phyloP scores from a whole-genome alignment of 2,888 invertebrate genomes.

The Dorcus hopei region DNA sequence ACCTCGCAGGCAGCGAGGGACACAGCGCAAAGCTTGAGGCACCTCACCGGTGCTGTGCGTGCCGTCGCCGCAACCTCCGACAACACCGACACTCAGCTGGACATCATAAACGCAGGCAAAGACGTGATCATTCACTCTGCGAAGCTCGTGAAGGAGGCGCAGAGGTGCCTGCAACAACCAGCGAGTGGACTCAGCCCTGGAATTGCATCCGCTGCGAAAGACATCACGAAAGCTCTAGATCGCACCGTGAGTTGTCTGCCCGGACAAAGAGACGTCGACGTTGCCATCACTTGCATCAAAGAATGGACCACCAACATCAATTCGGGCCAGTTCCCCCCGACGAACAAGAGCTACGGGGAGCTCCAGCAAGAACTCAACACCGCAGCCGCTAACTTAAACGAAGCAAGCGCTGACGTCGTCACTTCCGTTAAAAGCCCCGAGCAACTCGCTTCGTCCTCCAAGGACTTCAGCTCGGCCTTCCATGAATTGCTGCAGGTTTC shows the following conservation, averaged over 20 bases:
- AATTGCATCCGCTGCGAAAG: slow-evolving; percentile 70
- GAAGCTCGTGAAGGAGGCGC: slow-evolving; percentile 77
- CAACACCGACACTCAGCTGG: slow-evolving; percentile 55
- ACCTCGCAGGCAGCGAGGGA: slow-evolving; percentile 79
- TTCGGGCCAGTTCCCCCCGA: slow-evolving; percentile 71
- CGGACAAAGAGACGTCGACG: slow-evolving; percentile 91
- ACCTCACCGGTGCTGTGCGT: slow-evolving; percentile 69
- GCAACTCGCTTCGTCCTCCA: slow-evolving; percentile 70
- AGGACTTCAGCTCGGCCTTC: slow-evolving; percentile 75
- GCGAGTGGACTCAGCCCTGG: slow-evolving; percentile 62
- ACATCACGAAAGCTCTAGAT: slow-evolving; percentile 60
- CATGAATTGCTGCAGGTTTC: slow-evolving; percentile 70
- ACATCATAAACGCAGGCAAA: slow-evolving; percentile 68
- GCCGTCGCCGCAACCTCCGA: slow-evolving; percentile 74
- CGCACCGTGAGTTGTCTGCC: slow-evolving; percentile 82
- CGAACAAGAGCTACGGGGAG: slow-evolving; percentile 71
- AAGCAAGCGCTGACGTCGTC: slow-evolving; percentile 80
- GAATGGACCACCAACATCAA: slow-evolving; percentile 72
- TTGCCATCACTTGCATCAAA: slow-evolving; percentile 77
- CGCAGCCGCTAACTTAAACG: slow-evolving; percentile 80
- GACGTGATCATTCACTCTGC: slow-evolving; percentile 78
- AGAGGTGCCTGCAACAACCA: slow-evolving; percentile 66
- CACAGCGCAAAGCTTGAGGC: slow-evolving; percentile 71
- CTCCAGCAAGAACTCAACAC: slow-evolving; percentile 81
- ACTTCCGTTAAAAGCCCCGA: slow-evolving; percentile 70